Evolutionary conservation across 2,113 vertebrate genomes (phyloP).

Genomic region (Rhinolophus ferrumequinum): DNA sequence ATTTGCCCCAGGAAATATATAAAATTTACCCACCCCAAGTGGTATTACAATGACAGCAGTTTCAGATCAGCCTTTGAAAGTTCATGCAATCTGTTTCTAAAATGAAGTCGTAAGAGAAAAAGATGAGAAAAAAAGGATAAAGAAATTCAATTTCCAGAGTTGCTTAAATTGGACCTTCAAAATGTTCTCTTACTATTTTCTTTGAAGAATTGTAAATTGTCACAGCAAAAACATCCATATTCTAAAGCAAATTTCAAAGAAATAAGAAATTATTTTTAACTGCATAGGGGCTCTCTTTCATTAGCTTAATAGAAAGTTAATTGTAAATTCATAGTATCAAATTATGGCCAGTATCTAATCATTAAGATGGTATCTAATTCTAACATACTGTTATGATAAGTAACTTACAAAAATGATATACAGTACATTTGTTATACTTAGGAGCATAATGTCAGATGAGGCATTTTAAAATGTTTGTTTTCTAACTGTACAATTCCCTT

Average conservation of each 20-base stretch:
- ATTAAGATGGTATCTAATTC: not conserved
- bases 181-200: not conserved
- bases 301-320: not conserved
- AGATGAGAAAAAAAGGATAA: slow-evolving; percentile 7
- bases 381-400: not conserved
- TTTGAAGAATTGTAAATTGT: too few species aligned
- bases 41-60: not conserved
- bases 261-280: too few species aligned
- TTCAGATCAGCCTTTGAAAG: not conserved
- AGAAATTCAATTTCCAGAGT: not conserved
- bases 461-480: not conserved
- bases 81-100: not conserved
- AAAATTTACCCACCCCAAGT: not conserved
- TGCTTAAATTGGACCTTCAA: not conserved
- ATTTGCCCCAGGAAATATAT: not conserved
- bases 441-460: too few species aligned
- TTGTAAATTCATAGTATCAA: not conserved
- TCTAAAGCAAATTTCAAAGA: too few species aligned
- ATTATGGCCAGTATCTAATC: not conserved
- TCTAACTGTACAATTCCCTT: not conserved
- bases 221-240: too few species aligned
- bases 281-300: not conserved
- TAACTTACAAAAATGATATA: not conserved
- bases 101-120: not conserved
- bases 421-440: not conserved